Conservation (phyloP, 2,888 invertebrate species). For the Arrhopalites spinosus region DNA sequence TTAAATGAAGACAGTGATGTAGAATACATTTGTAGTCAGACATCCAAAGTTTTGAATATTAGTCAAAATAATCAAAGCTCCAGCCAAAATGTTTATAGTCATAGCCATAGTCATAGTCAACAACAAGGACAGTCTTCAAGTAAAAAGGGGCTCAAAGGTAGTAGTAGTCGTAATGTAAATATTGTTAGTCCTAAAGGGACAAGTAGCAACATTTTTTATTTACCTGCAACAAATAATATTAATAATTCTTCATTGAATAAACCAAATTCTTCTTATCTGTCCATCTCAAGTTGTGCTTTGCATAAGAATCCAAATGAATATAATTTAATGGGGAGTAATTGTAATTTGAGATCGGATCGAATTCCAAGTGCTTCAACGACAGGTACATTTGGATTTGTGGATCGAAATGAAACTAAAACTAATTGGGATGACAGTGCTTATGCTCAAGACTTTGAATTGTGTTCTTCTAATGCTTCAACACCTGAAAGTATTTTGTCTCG, state of each 20-base stretch:
- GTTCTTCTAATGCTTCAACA: slow-evolving; percentile 28
- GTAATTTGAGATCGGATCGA: neutral
- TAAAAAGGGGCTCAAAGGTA: neutral
- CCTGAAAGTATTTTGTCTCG: slow-evolving; percentile 42
- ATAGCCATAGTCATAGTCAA: neutral
- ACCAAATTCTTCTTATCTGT: neutral
- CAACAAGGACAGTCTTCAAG: neutral
- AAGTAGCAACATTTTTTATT: neutral
- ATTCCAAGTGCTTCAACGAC: too few relatives aligned
- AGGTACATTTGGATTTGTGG: neutral
- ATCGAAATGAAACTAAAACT: slow-evolving; percentile 7
- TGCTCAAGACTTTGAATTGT: slow-evolving; percentile 28
- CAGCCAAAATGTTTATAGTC: neutral
- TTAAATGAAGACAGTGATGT: slow-evolving; percentile 47
- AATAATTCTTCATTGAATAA: neutral
- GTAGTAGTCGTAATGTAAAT: neutral
- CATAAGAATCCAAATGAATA: slow-evolving; percentile 19
- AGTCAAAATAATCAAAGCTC: neutral
- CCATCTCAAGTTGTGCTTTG: slow-evolving; percentile 12
- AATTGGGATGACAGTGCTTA: slow-evolving; percentile 26
- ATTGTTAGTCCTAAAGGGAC: neutral
- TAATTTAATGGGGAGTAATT: neutral
- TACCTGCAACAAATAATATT: neutral
- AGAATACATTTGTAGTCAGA: slow-evolving; percentile 48
- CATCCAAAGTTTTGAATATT: slow-evolving; percentile 41